Evolutionary conservation across 2,888 invertebrate species (phyloP).

Genomic region (Onchidella celtica): DNA sequence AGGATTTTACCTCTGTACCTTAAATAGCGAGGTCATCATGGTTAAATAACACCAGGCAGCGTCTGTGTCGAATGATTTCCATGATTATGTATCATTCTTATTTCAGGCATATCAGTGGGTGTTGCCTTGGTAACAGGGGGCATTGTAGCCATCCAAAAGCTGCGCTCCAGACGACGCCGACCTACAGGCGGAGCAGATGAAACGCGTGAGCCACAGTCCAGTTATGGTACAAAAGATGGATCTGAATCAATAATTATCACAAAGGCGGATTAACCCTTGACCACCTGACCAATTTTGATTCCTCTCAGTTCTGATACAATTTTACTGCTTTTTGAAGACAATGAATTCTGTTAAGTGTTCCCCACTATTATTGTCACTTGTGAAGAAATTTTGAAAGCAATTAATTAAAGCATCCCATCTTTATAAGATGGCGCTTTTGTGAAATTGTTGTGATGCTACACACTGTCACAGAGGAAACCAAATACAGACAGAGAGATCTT

Average conservation of each 20-base stretch:
- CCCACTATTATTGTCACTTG: no score
- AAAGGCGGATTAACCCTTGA: neutral
- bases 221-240: slow-evolving; percentile 12
- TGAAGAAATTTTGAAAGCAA: no score
- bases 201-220: neutral
- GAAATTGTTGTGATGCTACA: no score
- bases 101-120: slow-evolving; percentile 55
- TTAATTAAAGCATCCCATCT: no score
- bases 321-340: no score
- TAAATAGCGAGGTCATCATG: neutral
- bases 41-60: neutral
- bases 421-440: no score
- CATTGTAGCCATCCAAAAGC: slow-evolving; percentile 44
- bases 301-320: neutral
- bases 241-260: neutral
- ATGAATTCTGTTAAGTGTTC: no score
- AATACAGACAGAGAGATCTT: no score
- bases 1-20: neutral
- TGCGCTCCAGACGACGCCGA: slow-evolving; percentile 35
- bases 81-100: neutral
- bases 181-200: slow-evolving; percentile 41
- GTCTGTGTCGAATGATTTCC: neutral
- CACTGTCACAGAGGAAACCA: no score
- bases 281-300: neutral
- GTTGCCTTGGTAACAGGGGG: slow-evolving; percentile 51